Base-by-base conservation (phyloP, 2,113 vertebrate species). In the Pungitius pungitius region DNA sequence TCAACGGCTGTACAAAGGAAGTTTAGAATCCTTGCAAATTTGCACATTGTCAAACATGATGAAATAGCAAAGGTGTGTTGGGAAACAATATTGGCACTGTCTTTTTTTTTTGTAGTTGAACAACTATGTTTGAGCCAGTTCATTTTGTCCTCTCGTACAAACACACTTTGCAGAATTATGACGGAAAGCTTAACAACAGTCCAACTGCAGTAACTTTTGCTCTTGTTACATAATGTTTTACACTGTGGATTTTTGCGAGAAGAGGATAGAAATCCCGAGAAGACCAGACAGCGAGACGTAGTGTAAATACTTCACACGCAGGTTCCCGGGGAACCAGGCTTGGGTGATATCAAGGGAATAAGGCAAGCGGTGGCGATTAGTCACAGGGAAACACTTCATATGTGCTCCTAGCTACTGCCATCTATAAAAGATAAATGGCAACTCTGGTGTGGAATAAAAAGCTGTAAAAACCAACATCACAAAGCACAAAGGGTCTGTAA, bases 351-450 rank as follows among this genome's bases (percentile, higher is more conserved):
- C 87, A 85, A 83, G 89, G 87, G 88, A 89, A 40, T 57, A 81
- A 69, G 47, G 17, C 67, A 68, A 73, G 75, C 64, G 75, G 84
- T 73, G 85, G 91, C 92, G 92, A 93, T 94, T 93, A 90, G 83
- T 87, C 73, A 85, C 80, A 80, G 75, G 85, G 82, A 82, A 84
- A 90, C 85, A 80, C 82, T 85, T 85, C 75, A 76, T 57, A 78
- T 75, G 74, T 74, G 78, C 80, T 70, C 69, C 72, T 76, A 54
- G 88, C 90, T 87, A 77, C 86, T 85, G 87, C 90, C 88, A 85
- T 86, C 84, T 80, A 92, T 91, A 88, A 93, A 94, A 92, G 90
- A 93, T 93, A 94, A 91, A 93, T 90, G 90, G 89, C 76, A 86
- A 88, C 90, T 78, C 78, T 88, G 77, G 78, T 85, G 84, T 26